phyloP scores from a whole-genome alignment of 1,140 invertebrate genomes.

The Cydia splendana region DNA sequence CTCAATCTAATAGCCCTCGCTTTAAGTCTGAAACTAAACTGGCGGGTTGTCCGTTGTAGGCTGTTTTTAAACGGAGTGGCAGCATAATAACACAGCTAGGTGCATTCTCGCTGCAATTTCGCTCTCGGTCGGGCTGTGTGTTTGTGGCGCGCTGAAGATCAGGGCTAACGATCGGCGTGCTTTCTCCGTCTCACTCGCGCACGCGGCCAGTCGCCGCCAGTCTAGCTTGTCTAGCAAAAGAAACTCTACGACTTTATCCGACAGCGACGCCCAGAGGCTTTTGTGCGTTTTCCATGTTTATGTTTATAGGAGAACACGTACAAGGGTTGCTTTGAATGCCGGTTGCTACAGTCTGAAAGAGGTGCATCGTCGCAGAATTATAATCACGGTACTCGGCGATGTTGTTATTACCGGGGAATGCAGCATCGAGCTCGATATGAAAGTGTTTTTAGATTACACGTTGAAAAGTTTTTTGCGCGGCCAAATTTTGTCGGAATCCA shows the following conservation, averaged over 20 bases:
- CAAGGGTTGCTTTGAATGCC: constrained; percentile 74
- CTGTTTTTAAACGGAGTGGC: constrained; percentile 60
- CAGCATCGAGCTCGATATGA: not conserved
- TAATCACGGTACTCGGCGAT: constrained; percentile 21
- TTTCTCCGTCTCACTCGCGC: constrained; percentile 62
- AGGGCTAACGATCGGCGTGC: constrained; percentile 77
- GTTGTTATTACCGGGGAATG: constrained; percentile 23
- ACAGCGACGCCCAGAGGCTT: constrained; percentile 76
- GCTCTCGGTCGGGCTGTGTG: constrained; percentile 78
- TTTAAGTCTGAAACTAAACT: constrained; percentile 50
- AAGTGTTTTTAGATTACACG: constrained; percentile 9
- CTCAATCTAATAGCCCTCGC: constrained; percentile 41
- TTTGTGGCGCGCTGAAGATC: constrained; percentile 79
- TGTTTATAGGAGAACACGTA: constrained; percentile 77
- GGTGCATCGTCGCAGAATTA: constrained; percentile 31
- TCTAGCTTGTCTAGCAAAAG: constrained; percentile 63
- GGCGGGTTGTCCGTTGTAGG: constrained; percentile 50
- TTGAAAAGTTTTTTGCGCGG: not conserved
- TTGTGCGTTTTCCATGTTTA: constrained; percentile 79
- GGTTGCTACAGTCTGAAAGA: constrained; percentile 48
- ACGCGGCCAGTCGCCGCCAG: constrained; percentile 41
- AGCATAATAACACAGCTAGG: constrained; percentile 77
- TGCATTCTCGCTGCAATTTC: constrained; percentile 79
- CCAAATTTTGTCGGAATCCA: not conserved
- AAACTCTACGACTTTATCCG: constrained; percentile 78